These are phyloP conservation scores for Bedellia somnulentella DNA, from an alignment of 2,888 invertebrate genomes.

Conservation along the genomic window DNA sequence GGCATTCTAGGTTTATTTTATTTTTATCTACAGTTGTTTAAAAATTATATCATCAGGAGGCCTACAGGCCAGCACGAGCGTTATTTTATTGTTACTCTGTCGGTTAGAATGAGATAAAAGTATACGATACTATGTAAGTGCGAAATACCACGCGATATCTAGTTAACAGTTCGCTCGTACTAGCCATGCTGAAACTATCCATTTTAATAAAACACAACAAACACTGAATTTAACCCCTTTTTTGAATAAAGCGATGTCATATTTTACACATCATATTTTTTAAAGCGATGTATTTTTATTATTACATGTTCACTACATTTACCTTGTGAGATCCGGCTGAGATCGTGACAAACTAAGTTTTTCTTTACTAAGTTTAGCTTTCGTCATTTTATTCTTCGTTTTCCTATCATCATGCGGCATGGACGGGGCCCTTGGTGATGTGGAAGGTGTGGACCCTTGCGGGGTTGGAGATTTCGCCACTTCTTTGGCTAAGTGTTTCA, in stretches of 20 bases:
- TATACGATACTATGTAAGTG: no score
- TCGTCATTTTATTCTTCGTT: slow-evolving; percentile 31
- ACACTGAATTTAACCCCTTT: no score
- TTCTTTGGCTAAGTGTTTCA: slow-evolving; percentile 84
- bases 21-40: no score
- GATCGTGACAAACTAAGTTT: slow-evolving; percentile 73
- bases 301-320: slow-evolving; percentile 12
- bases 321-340: slow-evolving; percentile 79
- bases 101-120: no score
- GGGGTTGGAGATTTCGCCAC: slow-evolving; percentile 57
- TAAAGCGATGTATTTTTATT: not conserved
- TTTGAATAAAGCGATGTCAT: not conserved
- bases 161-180: no score
- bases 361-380: slow-evolving; percentile 52
- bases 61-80: no score
- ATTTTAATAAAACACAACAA: no score
- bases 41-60: no score
- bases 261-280: not conserved
- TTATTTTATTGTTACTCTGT: no score
- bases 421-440: slow-evolving; percentile 26
- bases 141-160: no score
- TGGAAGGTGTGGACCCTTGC: slow-evolving; percentile 32
- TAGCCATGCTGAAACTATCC: no score
- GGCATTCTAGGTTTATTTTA: no score
- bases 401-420: slow-evolving; percentile 19